A percentile compares a stretch with the other conserved stretches of the same genome.
phyloP scores from a whole-genome alignment of 2,797 vertebrate species.

The Falco concolor region DNA sequence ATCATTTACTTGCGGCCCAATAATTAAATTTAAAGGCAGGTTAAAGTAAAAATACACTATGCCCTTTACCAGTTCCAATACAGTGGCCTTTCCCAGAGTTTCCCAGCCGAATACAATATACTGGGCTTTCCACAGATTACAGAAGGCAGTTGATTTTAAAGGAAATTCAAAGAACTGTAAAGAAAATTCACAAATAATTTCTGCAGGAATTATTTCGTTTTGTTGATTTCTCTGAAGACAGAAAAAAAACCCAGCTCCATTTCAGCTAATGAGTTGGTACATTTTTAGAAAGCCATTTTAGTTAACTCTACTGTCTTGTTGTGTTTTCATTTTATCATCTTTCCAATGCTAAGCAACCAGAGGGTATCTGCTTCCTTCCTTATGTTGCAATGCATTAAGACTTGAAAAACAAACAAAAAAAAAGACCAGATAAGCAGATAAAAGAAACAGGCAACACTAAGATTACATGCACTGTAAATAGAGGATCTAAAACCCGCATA shows the following conservation, averaged over 20 bases:
- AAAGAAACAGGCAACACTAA: neutral
- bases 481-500: neutral
- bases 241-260: neutral
- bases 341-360: slow-evolving; percentile 8
- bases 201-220: neutral
- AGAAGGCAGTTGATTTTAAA: neutral
- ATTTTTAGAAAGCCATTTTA: neutral
- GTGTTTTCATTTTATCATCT: neutral
- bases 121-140: neutral
- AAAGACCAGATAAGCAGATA: neutral
- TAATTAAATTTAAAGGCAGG: neutral
- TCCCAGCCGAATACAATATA: neutral
- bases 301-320: neutral
- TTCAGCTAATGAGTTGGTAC: neutral
- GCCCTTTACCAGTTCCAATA: neutral
- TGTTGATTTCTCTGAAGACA: neutral
- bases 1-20: neutral
- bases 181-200: neutral
- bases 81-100: neutral
- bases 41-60: neutral
- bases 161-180: neutral
- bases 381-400: neutral
- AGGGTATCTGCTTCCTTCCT: neutral
- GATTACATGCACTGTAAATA: neutral
- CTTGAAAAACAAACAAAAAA: neutral